Evolutionary conservation across 2,797 vertebrate genomes (phyloP), one percentile per base, ranked within the genome.

Genomic region (Ambastaia sidthimunki): DNA sequence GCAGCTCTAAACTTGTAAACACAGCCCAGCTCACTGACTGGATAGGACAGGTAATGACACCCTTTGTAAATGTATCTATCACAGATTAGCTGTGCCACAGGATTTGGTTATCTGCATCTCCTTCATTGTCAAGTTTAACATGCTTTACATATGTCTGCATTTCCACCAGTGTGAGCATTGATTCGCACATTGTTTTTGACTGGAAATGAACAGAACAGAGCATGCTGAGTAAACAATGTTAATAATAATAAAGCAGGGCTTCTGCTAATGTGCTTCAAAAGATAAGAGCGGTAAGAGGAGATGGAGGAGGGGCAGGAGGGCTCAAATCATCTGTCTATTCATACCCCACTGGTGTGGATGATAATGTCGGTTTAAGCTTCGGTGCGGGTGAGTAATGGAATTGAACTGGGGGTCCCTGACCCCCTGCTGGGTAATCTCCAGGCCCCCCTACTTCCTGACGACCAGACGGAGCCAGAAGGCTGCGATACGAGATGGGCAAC

Each of bases 341-440:
- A 77, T 85, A 80, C 76, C 68, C 77, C 79, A 74, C 66, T 71
- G 44, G 79, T 74, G 79, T 80, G 55, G 71, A 81, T 83, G 84
- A 92, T 90, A 85, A 93, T 90, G 84, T 90, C 80, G 81, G 83
- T 88, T 87, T 89, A 92, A 92, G 89, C 89, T 84, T 87, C 84
- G 34, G 85, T 85, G 85, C 65, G 86, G 89, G 89, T 88, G 87
- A 89, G 86, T 90, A 92, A 92, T 90, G 85, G 88, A 87, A 90
- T 90, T 90, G 89, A 19, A 70, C 55, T n/a, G 37, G 21, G 41
- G 59, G 66, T 84, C 74, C 70, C 81, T 6, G 41, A 60, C 72
- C 83, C 86, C 81, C 73, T 78, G 80, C 80, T 80, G 87, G 84
- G 87, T 89, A 88, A 90, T 87, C 86, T 73, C 78, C 81, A 89